Conservation (phyloP, 1,140 invertebrate species). For the Neocloeon triangulifer region DNA sequence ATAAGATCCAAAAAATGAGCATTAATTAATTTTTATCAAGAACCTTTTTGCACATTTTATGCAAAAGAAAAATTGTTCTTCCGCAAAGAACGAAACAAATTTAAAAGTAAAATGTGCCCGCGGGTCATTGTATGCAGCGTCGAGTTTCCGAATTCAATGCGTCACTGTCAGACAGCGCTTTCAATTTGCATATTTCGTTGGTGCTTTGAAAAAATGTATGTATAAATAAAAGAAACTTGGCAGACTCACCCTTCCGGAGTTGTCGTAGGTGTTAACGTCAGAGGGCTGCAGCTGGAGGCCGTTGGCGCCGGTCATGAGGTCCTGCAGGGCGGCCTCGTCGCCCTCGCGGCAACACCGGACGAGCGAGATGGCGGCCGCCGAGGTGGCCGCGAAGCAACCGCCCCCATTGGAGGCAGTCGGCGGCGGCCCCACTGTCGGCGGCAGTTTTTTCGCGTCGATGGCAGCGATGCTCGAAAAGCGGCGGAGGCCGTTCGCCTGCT, state of each 20-base stretch:
- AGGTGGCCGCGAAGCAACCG: not conserved
- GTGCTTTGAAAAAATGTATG: not conserved
- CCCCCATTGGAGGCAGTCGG: not conserved
- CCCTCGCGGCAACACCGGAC: not conserved
- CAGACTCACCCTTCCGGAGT: conserved; percentile 3
- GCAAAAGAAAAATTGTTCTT: too few species aligned
- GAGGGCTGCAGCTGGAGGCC: not conserved
- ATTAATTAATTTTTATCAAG: too few species aligned
- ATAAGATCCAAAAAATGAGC: too few species aligned
- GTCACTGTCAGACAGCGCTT: too few species aligned
- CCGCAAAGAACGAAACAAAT: too few species aligned
- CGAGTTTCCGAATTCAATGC: too few species aligned
- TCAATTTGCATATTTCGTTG: too few species aligned
- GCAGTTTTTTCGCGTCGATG: conserved; percentile 1
- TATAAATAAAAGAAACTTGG: not conserved
- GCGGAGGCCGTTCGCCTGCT: too few species aligned
- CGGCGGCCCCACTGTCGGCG: not conserved
- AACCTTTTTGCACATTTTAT: too few species aligned
- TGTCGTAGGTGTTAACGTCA: conserved; percentile 3
- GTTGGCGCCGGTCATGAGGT: not conserved
- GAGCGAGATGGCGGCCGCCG: not conserved
- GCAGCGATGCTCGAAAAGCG: too few species aligned
- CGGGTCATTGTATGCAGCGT: too few species aligned
- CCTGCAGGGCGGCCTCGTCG: not conserved
- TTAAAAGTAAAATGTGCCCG: too few species aligned